Conservation (phyloP, 2,113 vertebrate species). For the Pipa parva region DNA sequence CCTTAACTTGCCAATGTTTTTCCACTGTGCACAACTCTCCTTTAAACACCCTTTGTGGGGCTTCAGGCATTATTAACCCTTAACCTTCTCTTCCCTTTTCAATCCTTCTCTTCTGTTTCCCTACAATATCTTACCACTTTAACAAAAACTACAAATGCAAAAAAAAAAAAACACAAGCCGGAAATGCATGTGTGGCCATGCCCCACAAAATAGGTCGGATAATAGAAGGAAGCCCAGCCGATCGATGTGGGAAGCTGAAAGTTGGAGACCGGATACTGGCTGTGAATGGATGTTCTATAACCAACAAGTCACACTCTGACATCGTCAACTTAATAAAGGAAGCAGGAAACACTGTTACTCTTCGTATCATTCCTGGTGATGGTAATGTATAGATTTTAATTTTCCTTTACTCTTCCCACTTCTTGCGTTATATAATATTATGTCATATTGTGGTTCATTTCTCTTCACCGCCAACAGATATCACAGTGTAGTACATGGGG, state of each 20-base stretch:
- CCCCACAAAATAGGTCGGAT: conserved; percentile 99
- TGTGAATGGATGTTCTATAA: conserved; percentile 94
- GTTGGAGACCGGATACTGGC: conserved; percentile 98
- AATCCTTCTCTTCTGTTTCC: conserved; percentile 72
- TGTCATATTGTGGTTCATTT: too few relatives aligned
- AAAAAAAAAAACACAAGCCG: conserved; percentile 56
- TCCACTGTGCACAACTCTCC: conserved; percentile 64
- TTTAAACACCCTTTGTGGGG: conserved; percentile 66
- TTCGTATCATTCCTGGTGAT: conserved; percentile 97
- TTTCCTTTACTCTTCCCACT: too few relatives aligned
- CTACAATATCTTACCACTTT: conserved; percentile 60
- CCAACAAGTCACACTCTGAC: conserved; percentile 98
- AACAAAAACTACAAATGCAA: conserved; percentile 56
- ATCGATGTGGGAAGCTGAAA: conserved; percentile 97
- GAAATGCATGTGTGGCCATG: conserved; percentile 99
- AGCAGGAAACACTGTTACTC: conserved; percentile 95
- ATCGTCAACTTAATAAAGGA: conserved; percentile 99
- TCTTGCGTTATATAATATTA: too few relatives aligned
- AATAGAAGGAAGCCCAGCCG: conserved; percentile 97
- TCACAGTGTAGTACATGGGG: too few relatives aligned
- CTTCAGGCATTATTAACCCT: conserved; percentile 82
- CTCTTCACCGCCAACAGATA: too few relatives aligned
- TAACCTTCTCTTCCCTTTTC: conserved; percentile 83
- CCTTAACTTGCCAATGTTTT: conserved; percentile 66
- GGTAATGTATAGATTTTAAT: conserved; percentile 75